Base-by-base conservation (phyloP, 2,797 vertebrate genomes). In the Onychomys arenicola region DNA sequence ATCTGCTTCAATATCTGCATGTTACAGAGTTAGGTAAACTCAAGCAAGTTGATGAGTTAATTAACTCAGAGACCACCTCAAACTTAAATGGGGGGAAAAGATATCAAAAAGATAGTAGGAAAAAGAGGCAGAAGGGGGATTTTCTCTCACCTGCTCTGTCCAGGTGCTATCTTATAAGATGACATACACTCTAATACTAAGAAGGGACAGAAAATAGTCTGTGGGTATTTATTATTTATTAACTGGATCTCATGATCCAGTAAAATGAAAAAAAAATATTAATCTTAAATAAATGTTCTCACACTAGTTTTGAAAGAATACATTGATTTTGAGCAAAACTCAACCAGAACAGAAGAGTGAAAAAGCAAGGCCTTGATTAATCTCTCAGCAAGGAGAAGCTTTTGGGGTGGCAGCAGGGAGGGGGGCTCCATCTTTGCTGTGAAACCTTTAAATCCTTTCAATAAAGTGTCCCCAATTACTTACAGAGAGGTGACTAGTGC, bases 361-460 rank as follows among this genome's bases (percentile, higher is more conserved):
- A 46, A 85, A 96, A 63, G 71, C 4, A 94, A 91, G 37, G n/a
- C 37, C 83, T 86, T 92, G 81, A 92, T 89, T 84, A 95, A 88
- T 76, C 69, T 32, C 7, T 43, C 81, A 86, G 6, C 29, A 93
- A 94, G 96, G 32, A 69, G 21, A 91, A 73, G 34, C 10, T 88
- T 95, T 84, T 73, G 96, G 21, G 71, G 37, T 73, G 37, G 9
- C 4, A 4, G 69, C 7, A 9, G 40, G 73, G 21, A 61, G 59
- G 21, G 37, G 11, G 43, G 0, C 40, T 43, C 34, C 96, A 34
- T 12, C 52, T 97, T 95, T 25, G 61, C 4, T 78, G 6, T 76
- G 86, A 57, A 94, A 85, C 2, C 77, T 97, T 94, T 84, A 40
- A 93, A 75, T 92, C 90, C 77, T 91, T 95, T 96, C 75, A 96